Conservation (phyloP, 2,113 vertebrate genomes). For the Ariopsis seemanni region DNA sequence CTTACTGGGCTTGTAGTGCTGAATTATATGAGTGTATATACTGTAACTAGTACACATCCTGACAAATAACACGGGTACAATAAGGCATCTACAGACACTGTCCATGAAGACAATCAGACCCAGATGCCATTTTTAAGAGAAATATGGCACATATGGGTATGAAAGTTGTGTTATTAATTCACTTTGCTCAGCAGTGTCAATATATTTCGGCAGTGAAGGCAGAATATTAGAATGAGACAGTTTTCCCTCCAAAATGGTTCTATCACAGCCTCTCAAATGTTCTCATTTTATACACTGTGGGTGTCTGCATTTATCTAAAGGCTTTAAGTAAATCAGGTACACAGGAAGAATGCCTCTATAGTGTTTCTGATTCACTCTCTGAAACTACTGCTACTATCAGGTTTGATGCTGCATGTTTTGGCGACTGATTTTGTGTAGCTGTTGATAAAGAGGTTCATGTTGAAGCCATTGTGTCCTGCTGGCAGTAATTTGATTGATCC, state of each 20-base stretch:
- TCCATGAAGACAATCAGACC: conserved; percentile 51
- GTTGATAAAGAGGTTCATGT: conserved; percentile 11
- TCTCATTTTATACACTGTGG: neutral
- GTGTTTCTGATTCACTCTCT: neutral
- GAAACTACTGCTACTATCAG: neutral
- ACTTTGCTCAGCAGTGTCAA: neutral
- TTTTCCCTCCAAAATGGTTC: neutral
- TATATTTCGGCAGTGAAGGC: neutral
- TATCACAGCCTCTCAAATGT: neutral
- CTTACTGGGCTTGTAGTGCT: conserved; percentile 48
- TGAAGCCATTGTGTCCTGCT: neutral
- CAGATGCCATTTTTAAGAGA: neutral
- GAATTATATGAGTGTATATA: conserved; percentile 45
- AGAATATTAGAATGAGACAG: neutral
- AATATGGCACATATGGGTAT: neutral
- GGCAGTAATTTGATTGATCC: conserved; percentile 6
- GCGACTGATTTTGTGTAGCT: neutral
- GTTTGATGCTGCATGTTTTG: neutral
- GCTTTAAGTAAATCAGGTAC: neutral
- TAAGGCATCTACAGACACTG: neutral
- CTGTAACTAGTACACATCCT: neutral
- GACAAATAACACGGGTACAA: conserved; percentile 29
- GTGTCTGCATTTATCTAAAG: neutral
- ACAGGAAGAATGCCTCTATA: neutral
- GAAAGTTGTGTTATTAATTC: neutral